phyloP scores from a whole-genome alignment of 2,113 vertebrate genomes.

The Orycteropus afer region DNA sequence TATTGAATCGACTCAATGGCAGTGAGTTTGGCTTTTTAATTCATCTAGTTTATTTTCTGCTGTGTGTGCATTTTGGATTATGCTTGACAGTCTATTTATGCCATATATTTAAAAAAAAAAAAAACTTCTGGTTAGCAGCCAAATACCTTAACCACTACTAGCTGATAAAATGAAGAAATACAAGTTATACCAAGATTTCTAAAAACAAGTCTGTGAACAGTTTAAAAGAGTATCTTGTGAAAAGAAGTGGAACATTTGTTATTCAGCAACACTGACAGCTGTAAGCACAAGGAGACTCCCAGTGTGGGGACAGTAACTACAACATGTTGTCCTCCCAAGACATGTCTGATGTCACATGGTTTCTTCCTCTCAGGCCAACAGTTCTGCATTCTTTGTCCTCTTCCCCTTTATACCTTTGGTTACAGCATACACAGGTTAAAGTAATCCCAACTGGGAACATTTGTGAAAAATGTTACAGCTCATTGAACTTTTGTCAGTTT shows the following conservation, averaged over 20 bases:
- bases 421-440: neutral
- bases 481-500: constrained; percentile 42
- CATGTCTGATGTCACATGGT: neutral
- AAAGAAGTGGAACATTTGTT: neutral
- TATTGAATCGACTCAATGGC: no score
- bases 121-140: no score
- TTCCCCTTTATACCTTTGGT: neutral
- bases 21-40: no score
- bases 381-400: neutral
- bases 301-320: neutral
- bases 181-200: neutral
- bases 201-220: neutral
- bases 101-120: no score
- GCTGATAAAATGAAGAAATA: neutral
- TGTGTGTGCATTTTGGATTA: no score
- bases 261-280: neutral
- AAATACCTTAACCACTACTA: no score
- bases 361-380: neutral
- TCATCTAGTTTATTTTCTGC: no score
- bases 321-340: neutral
- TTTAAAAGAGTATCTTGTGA: neutral
- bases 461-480: constrained; percentile 2
- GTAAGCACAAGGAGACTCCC: neutral
- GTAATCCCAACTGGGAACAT: neutral
- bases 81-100: no score